Evolutionary conservation across 2,797 vertebrate genomes (phyloP).

Genomic region (Botia almorhae): DNA sequence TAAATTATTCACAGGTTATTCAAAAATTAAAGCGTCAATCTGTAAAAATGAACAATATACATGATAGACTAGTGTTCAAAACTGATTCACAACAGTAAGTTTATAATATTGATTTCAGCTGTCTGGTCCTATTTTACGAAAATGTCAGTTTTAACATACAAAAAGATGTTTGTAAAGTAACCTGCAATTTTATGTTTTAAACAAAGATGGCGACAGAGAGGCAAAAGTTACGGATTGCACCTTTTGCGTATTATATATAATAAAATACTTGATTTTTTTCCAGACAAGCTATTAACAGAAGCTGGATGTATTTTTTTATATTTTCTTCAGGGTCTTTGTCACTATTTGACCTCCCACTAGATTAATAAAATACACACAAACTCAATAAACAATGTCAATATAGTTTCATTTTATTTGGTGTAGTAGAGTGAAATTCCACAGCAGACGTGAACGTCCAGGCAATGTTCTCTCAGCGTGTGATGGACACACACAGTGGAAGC

Average conservation of each 20-base stretch:
- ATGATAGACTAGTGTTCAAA: not conserved
- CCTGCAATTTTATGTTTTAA: too few species aligned
- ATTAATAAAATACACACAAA: constrained; percentile 40
- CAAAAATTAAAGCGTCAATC: constrained; percentile 80
- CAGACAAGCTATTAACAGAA: too few species aligned
- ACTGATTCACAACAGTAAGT: too few species aligned
- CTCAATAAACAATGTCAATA: constrained; percentile 43
- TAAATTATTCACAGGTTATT: not conserved
- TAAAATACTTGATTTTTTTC: too few species aligned
- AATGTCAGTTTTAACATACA: too few species aligned
- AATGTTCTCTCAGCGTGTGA: constrained; percentile 51
- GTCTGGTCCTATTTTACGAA: too few species aligned
- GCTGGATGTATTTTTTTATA: too few species aligned
- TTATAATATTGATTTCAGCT: too few species aligned
- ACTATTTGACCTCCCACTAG: not conserved
- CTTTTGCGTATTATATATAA: too few species aligned
- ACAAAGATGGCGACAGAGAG: too few species aligned
- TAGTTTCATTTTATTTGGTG: constrained; percentile 73
- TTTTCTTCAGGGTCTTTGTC: not conserved
- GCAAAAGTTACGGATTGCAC: too few species aligned
- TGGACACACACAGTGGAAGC: constrained; percentile 57
- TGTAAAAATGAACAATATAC: not conserved
- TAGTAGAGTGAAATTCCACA: constrained; percentile 68
- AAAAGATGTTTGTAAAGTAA: too few species aligned
- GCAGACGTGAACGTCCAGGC: constrained; percentile 61